These are phyloP conservation scores for Chrysomela aeneicollis DNA, from an alignment of 2,888 invertebrate species.

Conservation along the genomic window DNA sequence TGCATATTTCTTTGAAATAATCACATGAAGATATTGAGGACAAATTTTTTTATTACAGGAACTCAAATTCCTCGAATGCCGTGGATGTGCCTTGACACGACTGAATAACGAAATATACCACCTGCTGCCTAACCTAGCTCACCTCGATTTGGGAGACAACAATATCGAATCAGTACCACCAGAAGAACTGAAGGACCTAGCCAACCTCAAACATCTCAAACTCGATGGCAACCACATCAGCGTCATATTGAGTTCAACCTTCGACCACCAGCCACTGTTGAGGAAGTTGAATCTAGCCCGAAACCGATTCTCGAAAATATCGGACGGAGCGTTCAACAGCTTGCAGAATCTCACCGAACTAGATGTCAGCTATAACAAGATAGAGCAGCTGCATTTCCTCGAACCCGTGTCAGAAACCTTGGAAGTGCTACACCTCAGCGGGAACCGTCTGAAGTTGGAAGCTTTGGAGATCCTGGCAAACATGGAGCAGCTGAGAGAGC, in stretches of 20 bases:
- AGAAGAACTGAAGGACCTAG: slow-evolving; percentile 73
- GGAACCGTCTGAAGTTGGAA: slow-evolving; percentile 69
- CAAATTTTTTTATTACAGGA: slow-evolving; percentile 65
- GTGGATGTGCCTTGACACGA: slow-evolving; percentile 74
- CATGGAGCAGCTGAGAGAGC: slow-evolving; percentile 65
- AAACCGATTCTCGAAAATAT: slow-evolving; percentile 75
- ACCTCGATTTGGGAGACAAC: slow-evolving; percentile 80
- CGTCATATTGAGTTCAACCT: slow-evolving; percentile 72
- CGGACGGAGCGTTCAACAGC: slow-evolving; percentile 75
- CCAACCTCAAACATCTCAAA: slow-evolving; percentile 68
- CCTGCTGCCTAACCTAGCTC: slow-evolving; percentile 72
- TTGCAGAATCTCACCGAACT: slow-evolving; percentile 72
- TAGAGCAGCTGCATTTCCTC: slow-evolving; percentile 45
- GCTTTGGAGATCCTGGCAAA: slow-evolving; percentile 65
- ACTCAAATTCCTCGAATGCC: slow-evolving; percentile 74
- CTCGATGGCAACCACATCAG: slow-evolving; percentile 80
- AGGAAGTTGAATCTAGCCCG: slow-evolving; percentile 69
- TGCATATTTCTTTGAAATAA: no score
- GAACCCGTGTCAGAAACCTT: slow-evolving; percentile 66
- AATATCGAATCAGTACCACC: slow-evolving; percentile 73
- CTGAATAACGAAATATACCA: slow-evolving; percentile 81
- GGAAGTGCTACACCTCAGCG: slow-evolving; percentile 72
- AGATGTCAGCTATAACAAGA: slow-evolving; percentile 77
- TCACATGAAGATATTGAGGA: no score
- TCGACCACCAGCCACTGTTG: slow-evolving; percentile 66